phyloP scores from a whole-genome alignment of 2,888 invertebrate genomes.

The Heliconius sara region DNA sequence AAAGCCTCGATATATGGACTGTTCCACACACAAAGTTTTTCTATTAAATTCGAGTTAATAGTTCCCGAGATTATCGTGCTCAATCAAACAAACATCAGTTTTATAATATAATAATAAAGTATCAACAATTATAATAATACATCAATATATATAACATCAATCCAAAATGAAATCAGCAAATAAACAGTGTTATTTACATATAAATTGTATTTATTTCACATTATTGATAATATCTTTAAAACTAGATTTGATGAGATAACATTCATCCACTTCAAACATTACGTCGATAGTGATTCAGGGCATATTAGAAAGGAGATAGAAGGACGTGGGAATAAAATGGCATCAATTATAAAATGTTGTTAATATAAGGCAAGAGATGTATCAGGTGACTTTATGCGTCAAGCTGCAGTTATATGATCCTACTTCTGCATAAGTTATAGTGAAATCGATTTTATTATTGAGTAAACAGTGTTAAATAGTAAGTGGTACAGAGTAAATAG shows the following conservation, averaged over 20 bases:
- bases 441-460: constrained; percentile 1
- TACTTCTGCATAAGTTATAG: constrained; percentile 7
- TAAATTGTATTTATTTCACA: too few relatives aligned
- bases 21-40: too few relatives aligned
- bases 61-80: too few relatives aligned
- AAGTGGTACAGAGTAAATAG: neutral
- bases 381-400: constrained; percentile 62
- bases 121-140: too few relatives aligned
- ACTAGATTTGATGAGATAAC: constrained; percentile 44
- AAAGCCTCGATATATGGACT: too few relatives aligned
- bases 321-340: constrained; percentile 59
- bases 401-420: constrained; percentile 60
- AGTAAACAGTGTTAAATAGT: neutral
- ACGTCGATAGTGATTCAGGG: constrained; percentile 53
- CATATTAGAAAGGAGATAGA: constrained; percentile 63
- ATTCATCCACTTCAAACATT: constrained; percentile 45
- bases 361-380: constrained; percentile 47
- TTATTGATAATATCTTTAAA: constrained; percentile 27
- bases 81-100: too few relatives aligned
- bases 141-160: too few relatives aligned
- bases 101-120: too few relatives aligned
- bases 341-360: constrained; percentile 45
- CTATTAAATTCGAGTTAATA: too few relatives aligned
- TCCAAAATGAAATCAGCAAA: neutral
- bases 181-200: neutral